A percentile compares a stretch with the other conserved stretches of the same genome.
These are phyloP conservation scores for Microcebus ravelobensis DNA, from an alignment of 2,113 vertebrate genomes.

Conservation along the genomic window DNA sequence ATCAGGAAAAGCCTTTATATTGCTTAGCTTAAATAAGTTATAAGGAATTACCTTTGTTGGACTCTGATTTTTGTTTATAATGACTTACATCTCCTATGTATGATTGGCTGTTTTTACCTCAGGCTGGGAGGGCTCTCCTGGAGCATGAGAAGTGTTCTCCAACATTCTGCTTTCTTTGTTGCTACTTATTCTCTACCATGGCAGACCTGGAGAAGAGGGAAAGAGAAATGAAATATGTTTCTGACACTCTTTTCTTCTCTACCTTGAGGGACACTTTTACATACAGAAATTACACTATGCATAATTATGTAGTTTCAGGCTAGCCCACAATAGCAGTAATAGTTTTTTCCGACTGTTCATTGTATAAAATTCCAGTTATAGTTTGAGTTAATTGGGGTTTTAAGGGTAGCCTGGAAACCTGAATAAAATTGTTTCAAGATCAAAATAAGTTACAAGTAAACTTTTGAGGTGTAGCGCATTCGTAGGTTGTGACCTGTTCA, in stretches of 20 bases:
- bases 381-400: slow-evolving; percentile 26
- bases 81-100: neutral
- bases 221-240: neutral
- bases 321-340: neutral
- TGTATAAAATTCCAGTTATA: neutral
- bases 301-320: neutral
- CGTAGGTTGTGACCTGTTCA: neutral
- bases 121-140: neutral
- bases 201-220: neutral
- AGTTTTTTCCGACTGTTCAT: neutral
- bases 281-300: neutral
- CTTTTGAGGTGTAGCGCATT: neutral
- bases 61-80: slow-evolving; percentile 15
- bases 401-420: slow-evolving; percentile 7
- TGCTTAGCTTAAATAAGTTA: neutral
- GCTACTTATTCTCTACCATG: neutral
- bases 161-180: neutral
- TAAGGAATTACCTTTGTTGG: neutral
- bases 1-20: neutral
- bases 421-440: slow-evolving; percentile 39
- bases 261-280: neutral
- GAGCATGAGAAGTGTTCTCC: neutral
- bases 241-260: neutral
- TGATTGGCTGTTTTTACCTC: neutral
- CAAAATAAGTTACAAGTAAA: slow-evolving; percentile 1